Percentiles rank a stretch among this genome's conserved stretches.
Conservation (phyloP, 2,888 invertebrate genomes). For the Rosalia funebris region DNA sequence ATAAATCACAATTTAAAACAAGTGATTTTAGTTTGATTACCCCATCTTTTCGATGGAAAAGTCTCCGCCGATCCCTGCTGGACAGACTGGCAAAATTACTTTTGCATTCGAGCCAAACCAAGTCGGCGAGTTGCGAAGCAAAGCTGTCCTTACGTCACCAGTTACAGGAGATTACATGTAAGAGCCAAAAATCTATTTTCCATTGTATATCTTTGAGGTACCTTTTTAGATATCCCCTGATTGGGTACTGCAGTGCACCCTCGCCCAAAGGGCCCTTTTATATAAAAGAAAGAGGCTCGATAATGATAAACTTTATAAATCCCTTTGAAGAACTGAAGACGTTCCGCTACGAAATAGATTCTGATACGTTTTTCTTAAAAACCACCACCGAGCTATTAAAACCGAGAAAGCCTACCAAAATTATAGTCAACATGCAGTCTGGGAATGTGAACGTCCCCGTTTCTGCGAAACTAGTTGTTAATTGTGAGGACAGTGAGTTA, state of each 20-base stretch:
- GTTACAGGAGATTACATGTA: constrained; percentile 57
- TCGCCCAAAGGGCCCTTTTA: constrained; percentile 66
- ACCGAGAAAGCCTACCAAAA: constrained; percentile 55
- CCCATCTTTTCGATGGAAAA: constrained; percentile 45
- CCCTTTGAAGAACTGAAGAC: constrained; percentile 61
- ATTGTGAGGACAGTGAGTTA: constrained; percentile 12
- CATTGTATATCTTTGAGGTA: too few species aligned
- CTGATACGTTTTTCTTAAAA: constrained; percentile 62
- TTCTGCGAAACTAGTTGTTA: constrained; percentile 40
- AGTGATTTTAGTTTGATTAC: constrained; percentile 46
- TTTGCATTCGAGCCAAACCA: constrained; percentile 55
- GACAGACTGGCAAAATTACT: constrained; percentile 42
- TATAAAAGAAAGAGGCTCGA: constrained; percentile 58
- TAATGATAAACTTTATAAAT: constrained; percentile 64
- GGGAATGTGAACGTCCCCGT: constrained; percentile 22
- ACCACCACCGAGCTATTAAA: constrained; percentile 60
- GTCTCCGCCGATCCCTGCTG: constrained; percentile 32
- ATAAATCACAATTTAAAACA: constrained; percentile 9
- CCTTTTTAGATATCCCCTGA: constrained; percentile 62
- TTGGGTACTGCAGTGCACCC: constrained; percentile 63
- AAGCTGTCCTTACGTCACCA: constrained; percentile 50
- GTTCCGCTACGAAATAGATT: constrained; percentile 63
- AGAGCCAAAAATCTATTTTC: constrained; percentile 39
- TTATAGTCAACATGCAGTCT: constrained; percentile 39
- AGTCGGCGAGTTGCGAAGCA: constrained; percentile 51